Conservation (phyloP, 1,140 invertebrate species). For the Halictus rubicundus region DNA sequence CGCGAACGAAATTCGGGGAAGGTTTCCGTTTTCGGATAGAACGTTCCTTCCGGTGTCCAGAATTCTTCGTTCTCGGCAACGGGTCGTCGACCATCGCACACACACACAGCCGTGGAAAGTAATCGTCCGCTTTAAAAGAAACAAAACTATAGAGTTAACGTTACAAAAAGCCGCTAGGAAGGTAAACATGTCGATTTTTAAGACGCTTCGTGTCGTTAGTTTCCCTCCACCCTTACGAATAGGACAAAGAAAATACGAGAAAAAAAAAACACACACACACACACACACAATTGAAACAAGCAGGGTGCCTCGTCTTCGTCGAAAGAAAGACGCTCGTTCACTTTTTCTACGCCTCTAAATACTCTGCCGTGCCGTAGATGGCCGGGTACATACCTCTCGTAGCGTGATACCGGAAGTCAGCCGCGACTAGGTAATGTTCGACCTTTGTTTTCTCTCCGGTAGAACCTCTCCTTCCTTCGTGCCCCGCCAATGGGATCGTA, state of each 20-base stretch:
- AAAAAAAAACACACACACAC: too few species aligned
- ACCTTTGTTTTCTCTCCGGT: not conserved
- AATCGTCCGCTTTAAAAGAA: slow-evolving; percentile 32
- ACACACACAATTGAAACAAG: slow-evolving; percentile 32
- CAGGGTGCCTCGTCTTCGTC: slow-evolving; percentile 54
- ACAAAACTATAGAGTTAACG: slow-evolving; percentile 7
- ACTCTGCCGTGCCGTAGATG: not conserved
- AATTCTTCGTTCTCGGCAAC: not conserved
- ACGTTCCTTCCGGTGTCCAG: not conserved
- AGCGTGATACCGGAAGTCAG: too few species aligned
- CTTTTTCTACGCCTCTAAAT: slow-evolving; percentile 46
- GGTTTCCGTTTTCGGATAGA: slow-evolving; percentile 72
- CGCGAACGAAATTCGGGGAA: slow-evolving; percentile 78
- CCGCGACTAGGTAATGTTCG: not conserved
- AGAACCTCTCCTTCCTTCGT: slow-evolving; percentile 6
- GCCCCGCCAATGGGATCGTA: not conserved
- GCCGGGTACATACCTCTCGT: too few species aligned
- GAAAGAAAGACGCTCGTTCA: slow-evolving; percentile 49
- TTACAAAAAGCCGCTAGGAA: not conserved
- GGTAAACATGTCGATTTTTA: not conserved
- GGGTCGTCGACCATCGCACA: not conserved
- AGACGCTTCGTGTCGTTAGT: slow-evolving; percentile 33
- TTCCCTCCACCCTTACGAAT: slow-evolving; percentile 26
- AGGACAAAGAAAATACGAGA: slow-evolving; percentile 8
- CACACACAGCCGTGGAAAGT: slow-evolving; percentile 27